Evolutionary conservation across 2,888 invertebrate species (phyloP), one percentile per base, ranked within the genome.

Genomic region (Globia sparganii): DNA sequence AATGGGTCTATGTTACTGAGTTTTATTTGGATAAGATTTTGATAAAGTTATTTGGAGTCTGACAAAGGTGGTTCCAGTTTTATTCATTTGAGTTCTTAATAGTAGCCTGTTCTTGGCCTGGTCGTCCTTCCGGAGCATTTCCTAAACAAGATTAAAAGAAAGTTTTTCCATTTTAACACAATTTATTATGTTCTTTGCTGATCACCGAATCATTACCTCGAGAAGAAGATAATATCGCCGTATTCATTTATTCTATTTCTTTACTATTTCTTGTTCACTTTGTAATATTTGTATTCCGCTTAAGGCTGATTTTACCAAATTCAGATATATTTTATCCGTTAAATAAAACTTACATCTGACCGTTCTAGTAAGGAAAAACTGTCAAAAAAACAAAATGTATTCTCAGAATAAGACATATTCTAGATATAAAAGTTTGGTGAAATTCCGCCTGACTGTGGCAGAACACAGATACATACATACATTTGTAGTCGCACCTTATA

Each of bases 1-100:
- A 85, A 84, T 84, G 78, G 84, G 6, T 81, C 78, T 84, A 67
- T 71, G 70, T 65, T 78, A 72, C 78, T 25, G 72, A 76, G 65
- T 79, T 85, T 85, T 84, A 84, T 84, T 84, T 69, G 34, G 15
- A 56, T 72, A 74, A 74, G 75, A 46, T 74, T 66, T 64, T 53
- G 34, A 74, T 65, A 75, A 78, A 82, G 56, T 67, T 68, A 37
- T 80, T 72, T 18, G 28, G n/a, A 62, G 21, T 46, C 65, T 43
- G 5, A 37, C 68, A 61, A 21, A 59, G 49, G 53, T 64, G 18
- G 56, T 37, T 28, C 15, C 31, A 66, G 28, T 37, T 56, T 64
- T 59, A 59, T 81, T 69, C 21, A n/a, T 69, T 67, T 58, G n/a
- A n/a, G 69, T 80, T 56, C 25, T 25, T 34, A 68, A 56, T 59